Percentiles rank a stretch among this genome's conserved stretches.
phyloP scores from a whole-genome alignment of 1,140 invertebrate genomes.

The Atta colombica region DNA sequence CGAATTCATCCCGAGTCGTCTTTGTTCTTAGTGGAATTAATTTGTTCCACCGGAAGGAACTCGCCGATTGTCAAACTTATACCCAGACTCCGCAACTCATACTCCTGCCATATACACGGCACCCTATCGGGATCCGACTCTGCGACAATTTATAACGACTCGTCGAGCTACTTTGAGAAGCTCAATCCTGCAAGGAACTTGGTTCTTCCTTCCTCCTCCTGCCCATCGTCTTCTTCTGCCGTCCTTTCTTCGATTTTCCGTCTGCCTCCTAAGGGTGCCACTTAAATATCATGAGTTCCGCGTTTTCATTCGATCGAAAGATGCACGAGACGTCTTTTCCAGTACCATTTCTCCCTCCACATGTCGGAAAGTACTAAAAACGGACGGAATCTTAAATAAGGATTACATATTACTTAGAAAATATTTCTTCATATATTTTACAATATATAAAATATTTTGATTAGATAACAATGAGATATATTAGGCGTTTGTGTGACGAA shows the following conservation, averaged over 20 bases:
- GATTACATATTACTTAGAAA: not conserved
- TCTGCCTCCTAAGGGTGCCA: slow-evolving; percentile 17
- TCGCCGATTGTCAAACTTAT: slow-evolving; percentile 66
- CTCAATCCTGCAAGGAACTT: slow-evolving; percentile 56
- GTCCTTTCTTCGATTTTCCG: slow-evolving; percentile 41
- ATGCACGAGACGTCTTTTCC: not conserved
- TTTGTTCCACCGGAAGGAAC: slow-evolving; percentile 75
- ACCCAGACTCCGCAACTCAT: slow-evolving; percentile 9
- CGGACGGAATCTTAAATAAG: not conserved
- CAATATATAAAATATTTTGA: not conserved
- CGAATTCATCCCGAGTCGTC: slow-evolving; percentile 69
- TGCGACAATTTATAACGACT: slow-evolving; percentile 76
- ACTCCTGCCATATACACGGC: slow-evolving; percentile 56
- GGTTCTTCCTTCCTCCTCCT: slow-evolving; percentile 3
- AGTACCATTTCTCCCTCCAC: not conserved
- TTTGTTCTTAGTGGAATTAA: slow-evolving; percentile 81
- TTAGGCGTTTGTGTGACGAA: too few relatives aligned
- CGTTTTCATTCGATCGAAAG: slow-evolving; percentile 37
- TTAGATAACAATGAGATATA: not conserved
- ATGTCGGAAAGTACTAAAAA: not conserved
- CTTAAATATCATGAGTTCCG: slow-evolving; percentile 49
- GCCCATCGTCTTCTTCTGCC: not conserved
- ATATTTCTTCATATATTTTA: not conserved
- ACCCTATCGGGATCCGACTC: slow-evolving; percentile 59
- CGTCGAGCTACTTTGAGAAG: slow-evolving; percentile 73